These are phyloP conservation scores for Campoletis sonorensis DNA, from an alignment of 1,140 invertebrate genomes.

Conservation along the genomic window DNA sequence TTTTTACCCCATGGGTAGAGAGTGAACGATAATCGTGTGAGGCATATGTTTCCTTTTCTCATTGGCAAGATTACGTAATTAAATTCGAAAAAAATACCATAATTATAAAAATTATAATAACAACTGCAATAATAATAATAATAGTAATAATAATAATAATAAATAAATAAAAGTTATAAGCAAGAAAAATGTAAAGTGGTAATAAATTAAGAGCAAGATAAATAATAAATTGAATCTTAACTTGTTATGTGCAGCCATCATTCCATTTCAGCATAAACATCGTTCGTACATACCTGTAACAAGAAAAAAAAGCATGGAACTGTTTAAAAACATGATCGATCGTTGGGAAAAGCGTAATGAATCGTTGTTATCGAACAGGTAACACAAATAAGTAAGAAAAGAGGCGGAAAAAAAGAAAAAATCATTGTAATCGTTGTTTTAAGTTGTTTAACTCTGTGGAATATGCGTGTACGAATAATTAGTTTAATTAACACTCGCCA, in stretches of 20 bases:
- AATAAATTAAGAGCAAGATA: not conserved
- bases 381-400: not conserved
- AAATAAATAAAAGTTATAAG: not conserved
- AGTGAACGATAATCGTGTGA: not conserved
- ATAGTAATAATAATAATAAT: not conserved
- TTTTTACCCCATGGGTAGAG: conserved; percentile 50
- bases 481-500: not conserved
- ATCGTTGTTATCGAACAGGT: not conserved
- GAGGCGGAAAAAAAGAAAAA: no score
- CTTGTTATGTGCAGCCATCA: not conserved
- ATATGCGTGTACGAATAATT: conserved; percentile 14
- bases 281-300: conserved; percentile 47
- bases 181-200: not conserved
- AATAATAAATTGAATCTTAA: not conserved
- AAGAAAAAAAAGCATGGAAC: conserved; percentile 29
- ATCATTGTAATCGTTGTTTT: not conserved
- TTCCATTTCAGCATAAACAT: not conserved
- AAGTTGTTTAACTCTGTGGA: not conserved
- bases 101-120: no score
- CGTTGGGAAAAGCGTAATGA: not conserved
- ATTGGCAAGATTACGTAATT: conserved; percentile 37
- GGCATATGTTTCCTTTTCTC: conserved; percentile 41
- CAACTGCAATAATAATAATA: no score
- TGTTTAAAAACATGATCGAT: not conserved
- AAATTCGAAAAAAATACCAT: not conserved